Base-by-base conservation (phyloP, 2,113 vertebrate genomes). In the Tonatia bakeri region DNA sequence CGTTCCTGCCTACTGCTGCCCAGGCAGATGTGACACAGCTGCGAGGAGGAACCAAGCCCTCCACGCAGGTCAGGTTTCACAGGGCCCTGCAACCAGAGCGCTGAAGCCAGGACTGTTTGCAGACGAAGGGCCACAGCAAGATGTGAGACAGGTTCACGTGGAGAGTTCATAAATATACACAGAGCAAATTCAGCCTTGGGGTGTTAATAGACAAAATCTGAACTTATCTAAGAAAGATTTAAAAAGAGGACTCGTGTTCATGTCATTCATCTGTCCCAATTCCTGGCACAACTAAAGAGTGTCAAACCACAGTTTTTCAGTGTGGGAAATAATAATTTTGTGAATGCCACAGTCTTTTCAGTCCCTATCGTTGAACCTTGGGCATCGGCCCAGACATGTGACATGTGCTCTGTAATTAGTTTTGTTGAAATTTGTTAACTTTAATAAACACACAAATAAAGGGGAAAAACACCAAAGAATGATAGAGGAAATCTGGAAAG, bases 391-490 rank as follows among this genome's bases (percentile, higher is more conserved):
- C 69, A 93, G 83, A 87, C 5, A 92, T 88, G 33, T 70, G 81
- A 89, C 12, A 56, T 80, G 28, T n/a, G 47, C 11, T 33, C 95
- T 54, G 43, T 65, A 65, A 94, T 67, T 90, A 4, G 1, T 80
- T 96, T 94, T 94, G 38, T 43, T 95, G 67, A 93, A 82, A 91
- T 73, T 24, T 85, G n/a, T 43, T 95, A 89, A 61, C 28, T 86
- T 86, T 36, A 81, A 19, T 40, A 69, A 81, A 69, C 47, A 61
- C 59, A 61, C 9, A 52, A 91, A 83, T n/a, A 54, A 91, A 54
- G 70, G 36, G 16, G 24, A 56, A 75, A 88, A 90, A 26, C 64
- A 69, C 52, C 86, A 13, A 80, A 31, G 38, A 91, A 70, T n/a
- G 40, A 73, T 9, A 85, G 72, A 76, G 20, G 38, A 81, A 77